These are phyloP conservation scores for Phengaris alcon DNA, from an alignment of 2,888 invertebrate genomes.

Conservation along the genomic window DNA sequence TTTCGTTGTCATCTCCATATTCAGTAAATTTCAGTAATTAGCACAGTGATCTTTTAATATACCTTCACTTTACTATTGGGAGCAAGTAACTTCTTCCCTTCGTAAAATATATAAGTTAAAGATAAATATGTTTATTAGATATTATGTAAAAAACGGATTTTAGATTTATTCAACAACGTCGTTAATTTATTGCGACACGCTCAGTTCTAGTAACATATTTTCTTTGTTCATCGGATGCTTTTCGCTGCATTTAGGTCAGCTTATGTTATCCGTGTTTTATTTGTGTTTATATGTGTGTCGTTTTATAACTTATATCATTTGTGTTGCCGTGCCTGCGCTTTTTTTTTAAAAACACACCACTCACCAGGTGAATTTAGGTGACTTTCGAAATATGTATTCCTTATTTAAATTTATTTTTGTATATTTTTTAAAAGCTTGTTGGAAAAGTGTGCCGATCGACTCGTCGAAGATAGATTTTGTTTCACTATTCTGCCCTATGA, in stretches of 20 bases:
- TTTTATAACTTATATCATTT: constrained; percentile 5
- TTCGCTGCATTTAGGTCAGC: constrained; percentile 23
- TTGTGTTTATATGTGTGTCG: background rate
- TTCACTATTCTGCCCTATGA: too few relatives aligned
- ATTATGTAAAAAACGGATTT: background rate
- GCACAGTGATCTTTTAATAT: background rate
- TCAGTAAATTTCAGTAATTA: too few relatives aligned
- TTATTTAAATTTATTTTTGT: background rate
- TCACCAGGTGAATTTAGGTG: background rate
- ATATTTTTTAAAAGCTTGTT: too few relatives aligned
- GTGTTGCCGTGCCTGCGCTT: background rate
- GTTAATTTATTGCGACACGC: constrained; percentile 16
- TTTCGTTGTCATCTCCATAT: too few relatives aligned
- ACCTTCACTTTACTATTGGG: background rate
- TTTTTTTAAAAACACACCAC: background rate
- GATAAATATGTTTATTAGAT: background rate
- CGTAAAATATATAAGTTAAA: background rate
- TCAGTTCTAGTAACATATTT: constrained; percentile 19
- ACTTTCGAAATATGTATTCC: background rate
- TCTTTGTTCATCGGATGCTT: constrained; percentile 23
- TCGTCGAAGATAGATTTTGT: too few relatives aligned
- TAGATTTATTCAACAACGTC: background rate
- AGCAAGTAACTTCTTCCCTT: background rate
- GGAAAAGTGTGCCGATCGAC: too few relatives aligned
- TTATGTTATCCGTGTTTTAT: constrained; percentile 23